phyloP scores from a whole-genome alignment of 1,140 invertebrate species.

The Trinorchestia longiramus region DNA sequence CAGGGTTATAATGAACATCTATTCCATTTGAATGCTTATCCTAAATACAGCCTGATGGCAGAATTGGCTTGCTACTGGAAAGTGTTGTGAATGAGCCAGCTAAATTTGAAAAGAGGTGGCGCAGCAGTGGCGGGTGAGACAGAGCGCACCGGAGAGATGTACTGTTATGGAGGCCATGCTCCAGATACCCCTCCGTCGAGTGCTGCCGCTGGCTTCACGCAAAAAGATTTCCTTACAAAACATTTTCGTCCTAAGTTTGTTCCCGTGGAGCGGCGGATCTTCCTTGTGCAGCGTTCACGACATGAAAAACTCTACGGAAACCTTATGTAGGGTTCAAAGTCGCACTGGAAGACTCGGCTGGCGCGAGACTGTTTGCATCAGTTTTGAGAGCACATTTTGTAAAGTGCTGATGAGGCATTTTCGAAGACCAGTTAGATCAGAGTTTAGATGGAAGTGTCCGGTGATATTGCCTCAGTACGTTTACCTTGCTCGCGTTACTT shows the following conservation, averaged over 20 bases:
- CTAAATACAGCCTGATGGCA: background rate
- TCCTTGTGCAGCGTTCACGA: background rate
- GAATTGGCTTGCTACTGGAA: background rate
- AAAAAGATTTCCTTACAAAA: conserved; percentile 51
- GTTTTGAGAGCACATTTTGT: conserved; percentile 63
- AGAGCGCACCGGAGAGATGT: conserved; percentile 63
- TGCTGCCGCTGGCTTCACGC: conserved; percentile 15
- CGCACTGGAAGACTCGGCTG: background rate
- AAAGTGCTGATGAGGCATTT: conserved; percentile 67
- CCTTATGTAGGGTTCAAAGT: conserved; percentile 38
- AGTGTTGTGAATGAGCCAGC: background rate
- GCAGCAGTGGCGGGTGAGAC: background rate
- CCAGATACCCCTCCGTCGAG: conserved; percentile 64
- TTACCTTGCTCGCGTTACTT: conserved; percentile 53
- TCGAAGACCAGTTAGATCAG: conserved; percentile 66
- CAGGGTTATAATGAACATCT: background rate
- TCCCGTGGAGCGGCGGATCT: background rate
- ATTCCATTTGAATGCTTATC: background rate
- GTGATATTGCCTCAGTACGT: conserved; percentile 62
- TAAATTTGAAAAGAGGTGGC: background rate
- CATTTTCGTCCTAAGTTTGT: conserved; percentile 59
- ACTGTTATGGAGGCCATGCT: conserved; percentile 66
- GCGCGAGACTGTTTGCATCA: conserved; percentile 45
- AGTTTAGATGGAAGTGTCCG: conserved; percentile 66
- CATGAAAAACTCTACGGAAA: background rate